phyloP scores from a whole-genome alignment of 2,888 invertebrate genomes.

The Venusia cambrica region DNA sequence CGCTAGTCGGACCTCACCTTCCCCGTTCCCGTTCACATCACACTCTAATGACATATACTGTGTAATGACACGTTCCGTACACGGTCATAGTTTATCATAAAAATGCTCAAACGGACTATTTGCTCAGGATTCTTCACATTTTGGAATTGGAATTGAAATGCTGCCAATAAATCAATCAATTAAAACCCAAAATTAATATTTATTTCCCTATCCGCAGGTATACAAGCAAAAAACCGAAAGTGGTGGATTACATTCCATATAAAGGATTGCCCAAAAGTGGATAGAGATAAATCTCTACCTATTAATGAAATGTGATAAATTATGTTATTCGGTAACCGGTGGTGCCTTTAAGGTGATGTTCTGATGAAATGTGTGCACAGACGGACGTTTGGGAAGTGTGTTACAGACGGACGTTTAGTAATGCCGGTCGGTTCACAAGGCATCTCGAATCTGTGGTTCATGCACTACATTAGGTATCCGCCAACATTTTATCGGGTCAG shows the following conservation, averaged over 20 bases:
- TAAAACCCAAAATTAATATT: slow-evolving; percentile 18
- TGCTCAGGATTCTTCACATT: background rate
- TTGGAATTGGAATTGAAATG: background rate
- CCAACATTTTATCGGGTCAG: too few species aligned
- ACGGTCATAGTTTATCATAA: background rate
- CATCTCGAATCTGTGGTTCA: too few species aligned
- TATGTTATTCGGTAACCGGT: slow-evolving; percentile 9
- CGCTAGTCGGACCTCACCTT: slow-evolving; percentile 23
- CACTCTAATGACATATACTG: slow-evolving; percentile 10
- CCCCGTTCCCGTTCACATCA: slow-evolving; percentile 10
- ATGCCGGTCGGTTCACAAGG: too few species aligned
- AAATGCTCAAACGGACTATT: background rate
- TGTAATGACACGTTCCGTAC: slow-evolving; percentile 5
- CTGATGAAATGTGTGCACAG: slow-evolving; percentile 7
- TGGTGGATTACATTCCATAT: slow-evolving; percentile 2
- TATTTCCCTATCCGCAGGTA: slow-evolving; percentile 7
- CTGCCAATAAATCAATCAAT: slow-evolving; percentile 23
- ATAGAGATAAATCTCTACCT: slow-evolving; percentile 19
- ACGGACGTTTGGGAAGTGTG: too few species aligned
- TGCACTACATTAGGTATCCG: too few species aligned
- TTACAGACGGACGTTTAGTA: too few species aligned
- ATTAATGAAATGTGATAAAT: slow-evolving; percentile 19
- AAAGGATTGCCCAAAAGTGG: slow-evolving; percentile 11
- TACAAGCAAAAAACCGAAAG: slow-evolving; percentile 14
- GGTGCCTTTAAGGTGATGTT: background rate